These are phyloP conservation scores for Pleuronectes platessa DNA, from an alignment of 2,113 vertebrate genomes.

Conservation along the genomic window DNA sequence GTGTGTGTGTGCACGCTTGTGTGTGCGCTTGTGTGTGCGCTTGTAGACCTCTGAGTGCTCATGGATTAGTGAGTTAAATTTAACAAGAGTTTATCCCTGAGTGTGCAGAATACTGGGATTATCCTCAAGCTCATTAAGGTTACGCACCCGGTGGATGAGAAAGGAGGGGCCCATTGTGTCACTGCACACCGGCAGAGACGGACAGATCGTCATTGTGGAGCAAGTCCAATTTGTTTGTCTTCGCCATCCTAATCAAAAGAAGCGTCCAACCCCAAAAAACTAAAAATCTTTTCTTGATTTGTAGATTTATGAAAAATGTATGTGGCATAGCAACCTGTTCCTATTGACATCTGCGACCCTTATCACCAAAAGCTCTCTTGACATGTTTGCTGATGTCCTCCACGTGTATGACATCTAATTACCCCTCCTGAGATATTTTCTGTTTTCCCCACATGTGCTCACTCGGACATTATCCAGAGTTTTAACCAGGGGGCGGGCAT, in stretches of 20 bases:
- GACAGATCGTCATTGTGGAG: background rate
- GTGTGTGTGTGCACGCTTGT: background rate
- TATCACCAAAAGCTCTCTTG: too few species aligned
- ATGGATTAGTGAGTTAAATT: constrained; percentile 84
- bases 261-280: background rate
- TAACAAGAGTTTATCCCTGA: constrained; percentile 81
- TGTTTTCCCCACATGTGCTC: too few species aligned
- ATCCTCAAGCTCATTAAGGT: constrained; percentile 71
- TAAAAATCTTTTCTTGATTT: too few species aligned
- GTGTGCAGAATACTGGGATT: constrained; percentile 82
- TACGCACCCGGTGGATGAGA: constrained; percentile 52
- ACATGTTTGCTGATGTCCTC: too few species aligned
- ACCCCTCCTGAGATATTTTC: too few species aligned
- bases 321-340: too few species aligned
- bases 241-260: background rate
- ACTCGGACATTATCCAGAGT: too few species aligned
- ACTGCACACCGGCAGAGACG: constrained; percentile 1
- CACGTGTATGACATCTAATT: too few species aligned
- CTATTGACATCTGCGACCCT: too few species aligned
- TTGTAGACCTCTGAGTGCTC: constrained; percentile 37
- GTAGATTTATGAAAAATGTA: background rate
- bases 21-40: background rate
- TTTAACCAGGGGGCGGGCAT: too few species aligned
- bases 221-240: constrained; percentile 6
- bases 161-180: constrained; percentile 57